Percentiles rank a stretch among this genome's conserved stretches.
These are phyloP conservation scores for Semicossyphus pulcher DNA, from an alignment of 2,113 vertebrate species.

Conservation along the genomic window DNA sequence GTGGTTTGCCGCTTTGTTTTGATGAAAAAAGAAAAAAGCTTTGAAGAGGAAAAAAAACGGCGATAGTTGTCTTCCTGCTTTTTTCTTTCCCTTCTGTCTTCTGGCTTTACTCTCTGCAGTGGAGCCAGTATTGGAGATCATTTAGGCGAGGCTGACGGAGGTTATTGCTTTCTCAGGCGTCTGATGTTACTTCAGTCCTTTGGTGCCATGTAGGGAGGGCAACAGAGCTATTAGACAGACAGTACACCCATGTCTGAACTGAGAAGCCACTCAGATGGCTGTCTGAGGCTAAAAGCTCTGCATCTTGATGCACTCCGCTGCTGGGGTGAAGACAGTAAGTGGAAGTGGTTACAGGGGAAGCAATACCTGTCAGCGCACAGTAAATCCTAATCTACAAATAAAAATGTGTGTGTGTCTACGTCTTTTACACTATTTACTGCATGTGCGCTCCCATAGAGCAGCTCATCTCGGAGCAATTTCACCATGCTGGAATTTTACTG, in stretches of 20 bases:
- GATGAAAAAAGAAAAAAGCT: not conserved
- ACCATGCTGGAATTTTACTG: slow-evolving; percentile 6
- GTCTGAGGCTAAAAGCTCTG: slow-evolving; percentile 49
- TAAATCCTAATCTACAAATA: slow-evolving; percentile 23
- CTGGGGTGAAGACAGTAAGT: slow-evolving; percentile 14
- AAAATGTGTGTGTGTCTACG: not conserved
- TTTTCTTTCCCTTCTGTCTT: not conserved
- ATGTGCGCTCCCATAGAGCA: not conserved
- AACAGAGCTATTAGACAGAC: slow-evolving; percentile 40
- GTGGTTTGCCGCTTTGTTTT: slow-evolving; percentile 11
- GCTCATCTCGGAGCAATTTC: slow-evolving; percentile 4
- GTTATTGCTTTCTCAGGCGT: slow-evolving; percentile 55
- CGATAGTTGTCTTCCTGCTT: not conserved
- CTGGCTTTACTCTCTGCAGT: slow-evolving; percentile 3
- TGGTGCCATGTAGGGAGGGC: slow-evolving; percentile 37
- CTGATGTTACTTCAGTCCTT: slow-evolving; percentile 52
- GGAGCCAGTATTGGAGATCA: slow-evolving; percentile 31
- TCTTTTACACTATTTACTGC: slow-evolving; percentile 12
- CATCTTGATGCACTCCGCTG: slow-evolving; percentile 42
- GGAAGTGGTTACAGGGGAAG: slow-evolving; percentile 29
- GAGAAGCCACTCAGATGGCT: slow-evolving; percentile 45
- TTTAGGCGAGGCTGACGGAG: slow-evolving; percentile 28
- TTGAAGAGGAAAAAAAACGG: not conserved
- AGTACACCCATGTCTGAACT: slow-evolving; percentile 48
- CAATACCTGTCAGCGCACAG: slow-evolving; percentile 13